phyloP scores from a whole-genome alignment of 2,797 vertebrate species.

The Xiphophorus birchmanni region DNA sequence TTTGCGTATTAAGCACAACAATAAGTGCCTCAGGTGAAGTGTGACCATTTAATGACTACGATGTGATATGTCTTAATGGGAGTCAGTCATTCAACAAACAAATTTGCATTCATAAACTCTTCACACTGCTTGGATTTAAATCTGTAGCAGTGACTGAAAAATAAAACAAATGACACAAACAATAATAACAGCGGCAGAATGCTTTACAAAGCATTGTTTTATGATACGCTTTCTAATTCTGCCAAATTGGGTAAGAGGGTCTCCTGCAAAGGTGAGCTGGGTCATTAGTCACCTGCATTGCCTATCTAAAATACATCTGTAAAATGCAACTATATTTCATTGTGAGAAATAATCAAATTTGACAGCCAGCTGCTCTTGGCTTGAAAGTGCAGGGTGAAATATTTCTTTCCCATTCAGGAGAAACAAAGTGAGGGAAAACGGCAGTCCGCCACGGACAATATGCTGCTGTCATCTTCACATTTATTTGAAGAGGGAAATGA shows the following conservation, averaged over 20 bases:
- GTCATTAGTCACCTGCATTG: conserved; percentile 56
- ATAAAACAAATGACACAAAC: conserved; percentile 29
- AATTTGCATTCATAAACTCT: conserved; percentile 57
- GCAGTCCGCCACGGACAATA: conserved; percentile 31
- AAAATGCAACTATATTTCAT: conserved; percentile 55
- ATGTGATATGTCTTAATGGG: conserved; percentile 65
- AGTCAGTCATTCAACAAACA: conserved; percentile 54
- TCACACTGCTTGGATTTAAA: conserved; percentile 28
- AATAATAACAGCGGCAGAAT: conserved; percentile 25
- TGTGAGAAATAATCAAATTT: conserved; percentile 56
- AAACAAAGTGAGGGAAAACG: conserved; percentile 19
- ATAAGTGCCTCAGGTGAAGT: conserved; percentile 50
- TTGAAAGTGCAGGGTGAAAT: conserved; percentile 41
- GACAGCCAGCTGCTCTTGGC: conserved; percentile 22
- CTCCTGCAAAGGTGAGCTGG: conserved; percentile 65
- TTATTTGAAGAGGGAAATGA: conserved; percentile 56
- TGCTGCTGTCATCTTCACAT: conserved; percentile 49
- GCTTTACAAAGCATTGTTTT: conserved; percentile 37
- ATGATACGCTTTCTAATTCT: conserved; percentile 31
- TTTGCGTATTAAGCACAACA: conserved; percentile 53
- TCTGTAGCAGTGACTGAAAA: conserved; percentile 38
- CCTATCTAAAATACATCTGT: conserved; percentile 65
- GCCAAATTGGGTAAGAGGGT: conserved; percentile 46
- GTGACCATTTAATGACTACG: conserved; percentile 66
- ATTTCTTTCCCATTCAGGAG: conserved; percentile 32